Evolutionary conservation across 2,888 invertebrate species (phyloP), one percentile per base, ranked within the genome.

Genomic region (Cylindroiulus punctatus): DNA sequence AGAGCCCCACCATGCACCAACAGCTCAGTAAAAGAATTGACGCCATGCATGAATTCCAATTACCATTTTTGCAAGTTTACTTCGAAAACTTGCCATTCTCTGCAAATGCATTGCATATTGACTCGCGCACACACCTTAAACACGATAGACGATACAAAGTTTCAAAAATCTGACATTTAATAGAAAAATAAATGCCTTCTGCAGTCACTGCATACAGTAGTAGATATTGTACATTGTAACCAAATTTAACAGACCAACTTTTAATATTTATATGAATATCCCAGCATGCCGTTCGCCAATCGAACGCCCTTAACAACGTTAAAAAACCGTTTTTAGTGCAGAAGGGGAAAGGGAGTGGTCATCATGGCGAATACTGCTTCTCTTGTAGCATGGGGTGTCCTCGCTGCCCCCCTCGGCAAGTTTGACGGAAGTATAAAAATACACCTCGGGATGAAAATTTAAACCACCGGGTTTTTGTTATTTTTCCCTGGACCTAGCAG

Each of bases 181-280:
- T 65, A 65, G 65, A 65, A 65, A 65, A 65, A 65, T 65, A 65
- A 65, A 26, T 65, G 26, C 65, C 65, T 65, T 26, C 65, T 65
- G 65, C 26, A 26, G n/a, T 65, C n/a, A 65, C 12, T 65, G 26
- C 10, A 65, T 65, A 65, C 26, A 26, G 22, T n/a, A 57, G n/a
- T n/a, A n/a, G 42, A 22, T 57, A 22, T 22, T 57, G 57, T 57
- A 57, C 57, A 57, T n/a, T 22, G 22, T 7, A n/a, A 57, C 57
- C 57, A 65, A 65, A 65, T 65, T 65, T 14, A 65, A 65, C 57
- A 26, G 26, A 65, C 65, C 65, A 65, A 26, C 65, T 65, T 26
- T 65, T 65, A 8, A 26, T 65, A 65, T 26, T 26, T 26, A 65
- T 26, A 26, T 65, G 65, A 65, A 65, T 65, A 65, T 65, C 65